A percentile compares a stretch with the other conserved stretches of the same genome.
These are phyloP conservation scores for Glossosoma conforme DNA, from an alignment of 1,140 invertebrate genomes.

Conservation along the genomic window DNA sequence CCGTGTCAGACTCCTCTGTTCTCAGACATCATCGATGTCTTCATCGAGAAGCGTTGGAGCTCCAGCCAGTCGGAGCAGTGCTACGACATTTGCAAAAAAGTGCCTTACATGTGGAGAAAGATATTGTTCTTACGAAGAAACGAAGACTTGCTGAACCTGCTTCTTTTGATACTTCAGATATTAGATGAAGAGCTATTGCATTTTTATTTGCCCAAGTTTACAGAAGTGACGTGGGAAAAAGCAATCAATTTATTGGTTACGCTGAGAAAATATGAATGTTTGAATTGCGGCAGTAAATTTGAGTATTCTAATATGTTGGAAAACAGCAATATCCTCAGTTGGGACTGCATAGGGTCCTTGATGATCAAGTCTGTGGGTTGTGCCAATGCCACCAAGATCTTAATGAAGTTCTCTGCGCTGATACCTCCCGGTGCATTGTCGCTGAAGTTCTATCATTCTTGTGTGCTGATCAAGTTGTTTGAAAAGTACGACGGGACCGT, in stretches of 20 bases:
- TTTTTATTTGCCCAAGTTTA: constrained; percentile 46
- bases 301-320: constrained; percentile 13
- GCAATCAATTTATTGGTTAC: constrained; percentile 43
- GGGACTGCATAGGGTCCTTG: constrained; percentile 44
- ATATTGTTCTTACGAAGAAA: constrained; percentile 46
- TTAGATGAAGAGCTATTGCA: constrained; percentile 45
- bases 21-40: constrained; percentile 43
- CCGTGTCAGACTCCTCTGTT: constrained; percentile 43
- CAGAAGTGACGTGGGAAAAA: constrained; percentile 44
- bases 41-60: constrained; percentile 46
- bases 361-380: constrained; percentile 47
- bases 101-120: constrained; percentile 56
- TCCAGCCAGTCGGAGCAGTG: constrained; percentile 42
- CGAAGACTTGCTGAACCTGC: constrained; percentile 45
- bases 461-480: constrained; percentile 40
- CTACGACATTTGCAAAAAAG: constrained; percentile 51
- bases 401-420: constrained; percentile 40
- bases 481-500: constrained; percentile 43
- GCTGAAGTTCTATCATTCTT: constrained; percentile 46
- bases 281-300: constrained; percentile 48
- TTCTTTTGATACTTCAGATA: constrained; percentile 47
- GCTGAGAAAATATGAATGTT: constrained; percentile 43
- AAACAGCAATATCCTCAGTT: constrained; percentile 41
- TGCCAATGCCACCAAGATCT: constrained; percentile 41
- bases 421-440: constrained; percentile 41